Conservation (phyloP, 2,888 invertebrate genomes). For the Drosophila imparisetae region DNA sequence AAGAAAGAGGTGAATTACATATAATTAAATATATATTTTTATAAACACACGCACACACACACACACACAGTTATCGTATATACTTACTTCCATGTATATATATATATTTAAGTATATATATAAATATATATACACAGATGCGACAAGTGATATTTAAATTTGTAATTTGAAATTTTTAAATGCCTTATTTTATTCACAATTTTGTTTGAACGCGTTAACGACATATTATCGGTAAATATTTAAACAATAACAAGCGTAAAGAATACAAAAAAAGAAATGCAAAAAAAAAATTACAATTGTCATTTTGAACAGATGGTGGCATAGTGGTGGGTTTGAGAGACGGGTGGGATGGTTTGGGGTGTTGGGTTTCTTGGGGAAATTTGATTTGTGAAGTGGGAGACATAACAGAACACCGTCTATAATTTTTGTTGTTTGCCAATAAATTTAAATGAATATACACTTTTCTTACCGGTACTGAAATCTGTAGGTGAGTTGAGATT, state of each 20-base stretch:
- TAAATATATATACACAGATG: not conserved
- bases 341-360: not conserved
- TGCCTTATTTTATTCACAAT: not conserved
- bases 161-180: not conserved
- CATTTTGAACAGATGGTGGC: not conserved
- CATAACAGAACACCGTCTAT: constrained; percentile 60
- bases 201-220: not conserved
- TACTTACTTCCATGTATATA: constrained; percentile 3
- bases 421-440: constrained; percentile 54
- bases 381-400: constrained; percentile 24
- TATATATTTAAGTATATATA: constrained; percentile 5
- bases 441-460: constrained; percentile 63
- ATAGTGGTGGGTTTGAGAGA: not conserved
- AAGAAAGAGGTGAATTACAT: not conserved
- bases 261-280: not conserved
- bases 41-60: not conserved
- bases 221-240: not conserved
- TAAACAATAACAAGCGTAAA: not conserved
- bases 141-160: not conserved
- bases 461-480: constrained; percentile 83
- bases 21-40: not conserved
- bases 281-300: too few relatives aligned
- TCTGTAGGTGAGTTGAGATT: constrained; percentile 74
- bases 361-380: not conserved
- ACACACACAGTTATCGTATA: not conserved